Percentiles rank a stretch among this genome's conserved stretches.
Evolutionary conservation across 2,113 vertebrate genomes (phyloP).

Genomic region (Zosterops japonicus): DNA sequence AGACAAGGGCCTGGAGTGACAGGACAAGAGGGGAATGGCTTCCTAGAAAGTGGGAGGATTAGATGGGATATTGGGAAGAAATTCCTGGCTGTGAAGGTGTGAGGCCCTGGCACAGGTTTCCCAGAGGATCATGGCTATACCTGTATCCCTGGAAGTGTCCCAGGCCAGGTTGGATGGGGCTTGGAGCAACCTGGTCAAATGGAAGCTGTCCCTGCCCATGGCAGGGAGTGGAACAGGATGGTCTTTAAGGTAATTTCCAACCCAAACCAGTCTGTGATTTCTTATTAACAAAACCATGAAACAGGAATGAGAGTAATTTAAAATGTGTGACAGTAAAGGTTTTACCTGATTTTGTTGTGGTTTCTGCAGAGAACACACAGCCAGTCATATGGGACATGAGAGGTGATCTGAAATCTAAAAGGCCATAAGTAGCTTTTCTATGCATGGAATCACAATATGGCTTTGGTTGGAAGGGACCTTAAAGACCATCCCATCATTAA

Average conservation of each 20-base stretch:
- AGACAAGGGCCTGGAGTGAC: background rate
- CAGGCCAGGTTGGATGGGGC: fast-evolving
- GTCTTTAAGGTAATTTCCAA: fast-evolving
- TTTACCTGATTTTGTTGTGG: background rate
- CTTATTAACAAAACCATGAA: background rate
- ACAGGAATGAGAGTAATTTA: background rate
- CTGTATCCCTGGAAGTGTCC: background rate
- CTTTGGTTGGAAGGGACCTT: background rate
- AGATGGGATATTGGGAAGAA: background rate
- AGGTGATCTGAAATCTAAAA: background rate
- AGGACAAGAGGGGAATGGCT: background rate
- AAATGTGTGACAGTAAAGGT: background rate
- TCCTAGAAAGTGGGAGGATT: background rate
- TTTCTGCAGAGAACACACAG: background rate
- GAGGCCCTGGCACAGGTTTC: fast-evolving
- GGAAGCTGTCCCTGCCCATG: background rate
- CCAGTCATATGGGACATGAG: background rate
- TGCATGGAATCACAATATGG: background rate
- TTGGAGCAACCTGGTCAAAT: fast-evolving
- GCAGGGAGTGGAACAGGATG: background rate
- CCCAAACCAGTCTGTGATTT: background rate
- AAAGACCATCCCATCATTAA: background rate
- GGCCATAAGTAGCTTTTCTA: background rate
- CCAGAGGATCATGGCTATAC: background rate
- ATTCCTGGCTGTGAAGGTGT: background rate